Conservation (phyloP, 2,113 vertebrate species). For the Forbesichthys papilliferus region DNA sequence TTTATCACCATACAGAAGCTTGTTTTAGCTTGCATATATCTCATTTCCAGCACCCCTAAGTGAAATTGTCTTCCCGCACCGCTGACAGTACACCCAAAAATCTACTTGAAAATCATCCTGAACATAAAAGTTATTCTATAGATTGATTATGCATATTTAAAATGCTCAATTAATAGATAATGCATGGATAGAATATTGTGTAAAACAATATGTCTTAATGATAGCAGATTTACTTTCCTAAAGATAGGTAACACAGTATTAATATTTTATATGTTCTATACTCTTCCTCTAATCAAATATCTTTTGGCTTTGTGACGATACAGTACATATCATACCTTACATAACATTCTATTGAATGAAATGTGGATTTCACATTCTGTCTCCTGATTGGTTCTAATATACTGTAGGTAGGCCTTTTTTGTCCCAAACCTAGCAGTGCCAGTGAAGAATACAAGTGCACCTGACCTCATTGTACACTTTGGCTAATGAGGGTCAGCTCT, state of each 20-base stretch:
- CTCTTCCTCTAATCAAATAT: slow-evolving; percentile 66
- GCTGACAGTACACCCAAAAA: slow-evolving; percentile 1
- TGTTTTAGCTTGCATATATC: no score
- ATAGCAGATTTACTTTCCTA: slow-evolving; percentile 25
- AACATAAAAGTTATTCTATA: no score
- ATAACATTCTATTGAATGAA: slow-evolving; percentile 71
- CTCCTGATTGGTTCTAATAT: slow-evolving; percentile 28
- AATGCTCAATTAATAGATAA: no score
- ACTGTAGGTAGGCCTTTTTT: slow-evolving; percentile 23
- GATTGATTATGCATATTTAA: no score
- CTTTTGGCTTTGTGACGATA: slow-evolving; percentile 47
- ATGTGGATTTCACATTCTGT: slow-evolving; percentile 41
- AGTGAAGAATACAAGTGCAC: slow-evolving; percentile 29
- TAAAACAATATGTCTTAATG: not conserved
- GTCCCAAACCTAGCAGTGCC: slow-evolving; percentile 19
- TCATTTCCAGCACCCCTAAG: no score
- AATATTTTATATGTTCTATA: slow-evolving; percentile 49
- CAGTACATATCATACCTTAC: slow-evolving; percentile 64
- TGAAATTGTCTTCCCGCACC: no score
- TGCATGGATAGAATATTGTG: not conserved
- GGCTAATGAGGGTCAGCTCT: slow-evolving; percentile 67
- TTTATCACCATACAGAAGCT: no score
- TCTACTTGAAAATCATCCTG: slow-evolving; percentile 2
- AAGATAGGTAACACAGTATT: slow-evolving; percentile 29
- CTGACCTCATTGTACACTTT: slow-evolving; percentile 53